Conservation (phyloP, 2,888 invertebrate species). For the Eubasilissa splendida region DNA sequence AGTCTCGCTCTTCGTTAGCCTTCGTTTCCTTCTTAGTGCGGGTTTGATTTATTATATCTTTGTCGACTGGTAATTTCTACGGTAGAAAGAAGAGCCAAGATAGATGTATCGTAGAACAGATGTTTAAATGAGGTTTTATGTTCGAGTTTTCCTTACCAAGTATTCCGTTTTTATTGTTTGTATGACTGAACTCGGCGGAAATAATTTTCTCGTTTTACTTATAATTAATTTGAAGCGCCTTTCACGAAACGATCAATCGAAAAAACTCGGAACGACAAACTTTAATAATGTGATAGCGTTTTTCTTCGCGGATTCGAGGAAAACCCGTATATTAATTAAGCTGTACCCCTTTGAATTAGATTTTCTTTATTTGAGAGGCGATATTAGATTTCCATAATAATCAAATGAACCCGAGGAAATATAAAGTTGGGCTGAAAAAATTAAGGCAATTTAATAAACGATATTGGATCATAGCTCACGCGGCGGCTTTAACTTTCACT, state of each 20-base stretch:
- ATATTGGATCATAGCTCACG: neutral
- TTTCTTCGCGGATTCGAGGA: neutral
- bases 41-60: constrained; percentile 47
- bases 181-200: neutral
- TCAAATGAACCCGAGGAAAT: too few species aligned
- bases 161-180: constrained; percentile 11
- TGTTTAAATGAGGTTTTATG: constrained; percentile 42
- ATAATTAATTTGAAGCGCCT: too few species aligned
- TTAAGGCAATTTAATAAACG: neutral
- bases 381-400: too few species aligned
- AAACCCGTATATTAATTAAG: neutral
- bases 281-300: neutral
- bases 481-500: constrained; percentile 46
- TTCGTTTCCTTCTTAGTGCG: constrained; percentile 48
- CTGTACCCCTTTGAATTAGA: constrained; percentile 3
- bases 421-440: too few species aligned
- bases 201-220: too few species aligned
- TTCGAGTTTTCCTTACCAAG: constrained; percentile 15
- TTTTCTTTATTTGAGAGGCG: too few species aligned
- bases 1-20: constrained; percentile 50
- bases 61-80: constrained; percentile 40
- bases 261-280: too few species aligned
- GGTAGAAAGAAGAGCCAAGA: constrained; percentile 27
- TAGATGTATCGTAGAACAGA: constrained; percentile 36
- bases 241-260: too few species aligned